Base-by-base conservation (phyloP, 1,140 invertebrate species). In the Tetramorium parvispinum region DNA sequence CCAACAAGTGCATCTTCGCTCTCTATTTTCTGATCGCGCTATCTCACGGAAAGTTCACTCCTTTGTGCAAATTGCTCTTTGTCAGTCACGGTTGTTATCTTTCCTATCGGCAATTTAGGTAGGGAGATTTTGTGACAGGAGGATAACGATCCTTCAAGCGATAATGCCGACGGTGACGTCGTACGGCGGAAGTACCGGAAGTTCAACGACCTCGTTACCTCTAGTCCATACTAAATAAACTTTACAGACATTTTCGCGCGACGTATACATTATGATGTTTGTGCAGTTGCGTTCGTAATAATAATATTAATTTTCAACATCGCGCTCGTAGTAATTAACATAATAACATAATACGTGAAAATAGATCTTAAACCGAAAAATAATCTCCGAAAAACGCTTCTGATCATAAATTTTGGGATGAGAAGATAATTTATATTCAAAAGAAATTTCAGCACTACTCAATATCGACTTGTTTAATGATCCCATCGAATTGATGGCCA, bases 101-200 rank as follows among this genome's bases (percentile, higher is more conserved):
- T 53, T 76, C 57, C 73, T 63, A 65, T 79, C 82, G 40, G 53
- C 85, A 78, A 88, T 89, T 89, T 76, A 89, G 85, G 82, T 71
- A 89, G 59, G 61, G 24, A 40, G 79, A 46, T 81, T 49, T 46
- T 53, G 49, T 43, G 65, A 37, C 27, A 57, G 85, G 68, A 83
- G 79, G 66, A 61, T 75, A 75, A 83, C 46, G 57, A 70, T 81
- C 46, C 65, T 81, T 81, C 59, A 37, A 53, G 32, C 24, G n/a
- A 68, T 51, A 66, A 32, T 66, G 43, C 13, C 61, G 27, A 51
- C 43, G 24, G 2, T 65, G n/a, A 65, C 43, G 13, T 66, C 24
- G 43, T 24, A 21, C 10, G 32, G 24, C 21, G 85, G 46, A 70
- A 40, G 13, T n/a, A 24, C 21, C 18, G 55, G 49, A 55, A 65